Evolutionary conservation across 2,888 invertebrate species (phyloP), one percentile per base, ranked within the genome.

Genomic region (Chrysotoxum bicinctum): DNA sequence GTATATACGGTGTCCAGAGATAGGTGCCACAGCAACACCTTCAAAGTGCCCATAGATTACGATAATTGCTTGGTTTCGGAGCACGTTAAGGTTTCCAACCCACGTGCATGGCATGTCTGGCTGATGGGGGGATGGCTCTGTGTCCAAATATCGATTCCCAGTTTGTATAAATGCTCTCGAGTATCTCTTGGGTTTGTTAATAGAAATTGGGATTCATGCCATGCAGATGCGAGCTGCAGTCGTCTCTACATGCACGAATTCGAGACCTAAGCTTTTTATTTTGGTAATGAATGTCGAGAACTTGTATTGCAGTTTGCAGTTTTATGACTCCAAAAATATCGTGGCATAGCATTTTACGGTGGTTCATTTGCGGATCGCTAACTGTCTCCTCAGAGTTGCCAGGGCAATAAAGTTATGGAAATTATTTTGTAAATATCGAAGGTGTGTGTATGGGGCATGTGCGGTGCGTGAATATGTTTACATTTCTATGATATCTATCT

Each of bases 11-110:
- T 26, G 26, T 48, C 35, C 48, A 48, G 50, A 66, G 35, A 66
- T 66, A 66, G 66, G 66, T 66, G 52, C 58, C 72, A 48, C 74
- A 50, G 84, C 76, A 76, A 85, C 80, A 76, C 76, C 84, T 85
- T 48, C 23, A 52, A 76, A 84, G 75, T 84, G 80, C 19, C 72
- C 68, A 80, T 85, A 80, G 72, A 80, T 85, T 80, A 80, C 80
- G 72, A 80, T 85, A 80, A 70, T 80, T 80, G 76, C 60, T 76
- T 32, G 60, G 52, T 76, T 76, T 72, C 70, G 16, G 40, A 70
- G 56, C 66, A 68, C 75, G 45, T 66, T 70, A 54, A 45, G 68
- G 35, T 16, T 32, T 23, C 40, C 14, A 74, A 30, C 68, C 62
- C 60, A 69, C 79, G 45, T 62, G 37, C 1, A 35, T 35, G 3